A percentile compares a stretch with the other conserved stretches of the same genome.
Evolutionary conservation across 1,140 invertebrate species (phyloP).

Genomic region (Calycopis cecrops): DNA sequence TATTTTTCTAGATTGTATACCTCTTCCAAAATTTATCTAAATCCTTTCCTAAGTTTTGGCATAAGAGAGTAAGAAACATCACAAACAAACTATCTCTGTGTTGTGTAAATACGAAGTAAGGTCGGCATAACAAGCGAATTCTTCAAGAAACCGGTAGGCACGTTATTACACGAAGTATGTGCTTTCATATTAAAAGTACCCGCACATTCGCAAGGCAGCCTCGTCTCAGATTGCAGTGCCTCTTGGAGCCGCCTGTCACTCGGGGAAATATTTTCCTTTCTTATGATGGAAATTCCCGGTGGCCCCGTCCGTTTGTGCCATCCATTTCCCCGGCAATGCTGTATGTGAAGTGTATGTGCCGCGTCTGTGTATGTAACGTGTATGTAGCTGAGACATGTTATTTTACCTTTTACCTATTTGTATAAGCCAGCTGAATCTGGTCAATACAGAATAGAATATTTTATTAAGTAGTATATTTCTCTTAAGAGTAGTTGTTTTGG

Average conservation of each 20-base stretch:
- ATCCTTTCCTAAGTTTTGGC: too few species aligned
- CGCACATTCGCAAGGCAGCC: constrained; percentile 24
- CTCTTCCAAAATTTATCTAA: too few species aligned
- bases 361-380: background rate
- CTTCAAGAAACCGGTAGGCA: background rate
- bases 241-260: constrained; percentile 30
- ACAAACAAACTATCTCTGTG: too few species aligned
- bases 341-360: background rate
- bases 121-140: too few species aligned
- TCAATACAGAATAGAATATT: too few species aligned
- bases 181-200: constrained; percentile 23
- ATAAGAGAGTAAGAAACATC: too few species aligned
- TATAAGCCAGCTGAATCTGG: too few species aligned
- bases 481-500: too few species aligned
- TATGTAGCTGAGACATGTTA: background rate
- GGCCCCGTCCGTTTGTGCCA: constrained; percentile 23
- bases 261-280: constrained; percentile 32
- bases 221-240: constrained; percentile 29
- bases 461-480: too few species aligned
- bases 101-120: too few species aligned
- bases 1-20: too few species aligned
- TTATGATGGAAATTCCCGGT: constrained; percentile 27
- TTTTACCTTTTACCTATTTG: too few species aligned
- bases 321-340: constrained; percentile 5
- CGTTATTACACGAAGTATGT: constrained; percentile 10